Evolutionary conservation across 2,113 vertebrate genomes (phyloP).

Genomic region (Heterochromis multidens): DNA sequence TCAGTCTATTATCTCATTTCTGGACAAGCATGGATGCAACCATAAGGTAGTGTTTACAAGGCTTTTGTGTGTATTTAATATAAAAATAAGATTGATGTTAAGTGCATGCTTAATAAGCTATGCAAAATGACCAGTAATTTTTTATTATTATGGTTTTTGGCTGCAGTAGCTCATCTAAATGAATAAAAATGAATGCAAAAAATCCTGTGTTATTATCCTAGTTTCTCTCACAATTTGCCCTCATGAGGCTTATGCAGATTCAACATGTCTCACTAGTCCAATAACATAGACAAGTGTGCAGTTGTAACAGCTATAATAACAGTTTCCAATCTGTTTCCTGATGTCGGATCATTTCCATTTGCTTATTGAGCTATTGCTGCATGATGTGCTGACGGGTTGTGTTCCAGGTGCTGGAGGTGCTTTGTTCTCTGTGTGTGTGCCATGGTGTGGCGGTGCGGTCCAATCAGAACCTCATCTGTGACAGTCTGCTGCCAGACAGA

Average conservation of each 20-base stretch:
- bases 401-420: constrained; percentile 89
- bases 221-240: background rate
- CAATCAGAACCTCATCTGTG: constrained; percentile 94
- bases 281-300: background rate
- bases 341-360: background rate
- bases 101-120: background rate
- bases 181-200: background rate
- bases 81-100: background rate
- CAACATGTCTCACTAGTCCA: background rate
- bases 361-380: constrained; percentile 9
- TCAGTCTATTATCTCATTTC: constrained; percentile 88
- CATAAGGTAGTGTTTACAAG: constrained; percentile 79
- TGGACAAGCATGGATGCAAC: constrained; percentile 91
- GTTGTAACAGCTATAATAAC: background rate
- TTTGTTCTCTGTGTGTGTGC: constrained; percentile 92
- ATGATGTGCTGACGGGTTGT: constrained; percentile 37
- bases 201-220: background rate
- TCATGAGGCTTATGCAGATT: background rate
- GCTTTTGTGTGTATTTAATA: background rate
- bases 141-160: background rate
- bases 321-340: background rate
- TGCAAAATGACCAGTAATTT: background rate
- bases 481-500: constrained; percentile 89
- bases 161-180: background rate
- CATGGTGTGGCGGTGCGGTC: constrained; percentile 90